A percentile compares a stretch with the other conserved stretches of the same genome.
Conservation (phyloP, 2,113 vertebrate genomes). For the Campylorhamphus procurvoides region DNA sequence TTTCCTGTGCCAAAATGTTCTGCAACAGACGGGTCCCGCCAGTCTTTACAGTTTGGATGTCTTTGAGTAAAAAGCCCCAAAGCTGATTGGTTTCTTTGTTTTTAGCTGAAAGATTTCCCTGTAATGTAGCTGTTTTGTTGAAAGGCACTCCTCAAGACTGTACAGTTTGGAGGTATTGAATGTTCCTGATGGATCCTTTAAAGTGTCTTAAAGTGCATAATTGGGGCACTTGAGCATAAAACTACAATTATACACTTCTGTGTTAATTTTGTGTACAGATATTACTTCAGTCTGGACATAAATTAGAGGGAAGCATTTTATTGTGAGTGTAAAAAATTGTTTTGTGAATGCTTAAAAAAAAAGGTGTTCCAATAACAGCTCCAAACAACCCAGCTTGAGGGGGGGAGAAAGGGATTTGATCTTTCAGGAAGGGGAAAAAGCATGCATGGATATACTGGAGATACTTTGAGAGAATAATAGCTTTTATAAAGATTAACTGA, state of each 20-base stretch:
- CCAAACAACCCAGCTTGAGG: background rate
- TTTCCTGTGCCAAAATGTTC: background rate
- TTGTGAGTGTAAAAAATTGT: constrained; percentile 20
- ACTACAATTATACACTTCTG: constrained; percentile 78
- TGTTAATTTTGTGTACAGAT: constrained; percentile 76
- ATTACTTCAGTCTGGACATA: constrained; percentile 64
- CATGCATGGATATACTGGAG: background rate
- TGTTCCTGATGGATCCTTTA: constrained; percentile 48
- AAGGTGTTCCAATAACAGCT: constrained; percentile 31
- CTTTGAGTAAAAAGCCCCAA: background rate
- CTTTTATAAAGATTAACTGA: background rate
- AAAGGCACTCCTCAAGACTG: constrained; percentile 40
- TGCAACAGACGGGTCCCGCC: background rate
- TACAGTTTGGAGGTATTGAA: constrained; percentile 49
- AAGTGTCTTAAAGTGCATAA: constrained; percentile 73
- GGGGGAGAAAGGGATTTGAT: background rate
- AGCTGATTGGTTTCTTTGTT: background rate
- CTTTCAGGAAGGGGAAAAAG: background rate
- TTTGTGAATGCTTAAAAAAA: constrained; percentile 56
- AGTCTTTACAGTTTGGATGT: background rate
- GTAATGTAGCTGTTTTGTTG: constrained; percentile 42
- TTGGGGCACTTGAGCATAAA: constrained; percentile 73
- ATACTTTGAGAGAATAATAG: background rate
- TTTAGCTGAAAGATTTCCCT: background rate
- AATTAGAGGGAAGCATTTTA: constrained; percentile 61